Base-by-base conservation (phyloP, 2,797 vertebrate genomes). In the Falco naumanni region DNA sequence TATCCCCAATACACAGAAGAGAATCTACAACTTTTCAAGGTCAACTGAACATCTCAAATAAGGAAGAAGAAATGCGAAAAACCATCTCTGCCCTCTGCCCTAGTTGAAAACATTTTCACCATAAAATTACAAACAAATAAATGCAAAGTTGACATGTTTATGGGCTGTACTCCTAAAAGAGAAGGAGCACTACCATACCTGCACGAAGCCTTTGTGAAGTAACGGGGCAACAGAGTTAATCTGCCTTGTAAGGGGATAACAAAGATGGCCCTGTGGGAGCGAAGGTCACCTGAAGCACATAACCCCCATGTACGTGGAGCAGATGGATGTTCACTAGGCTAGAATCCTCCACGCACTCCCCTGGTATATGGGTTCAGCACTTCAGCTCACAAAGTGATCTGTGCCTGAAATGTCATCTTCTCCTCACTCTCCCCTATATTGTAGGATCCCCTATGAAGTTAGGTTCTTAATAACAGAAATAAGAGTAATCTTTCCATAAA, bases 11-110 rank as follows among this genome's bases (percentile, higher is more conserved):
- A 91, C 86, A 95, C 87, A 82, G 94, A 97, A 89, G 82, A 86
- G 72, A 91, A 96, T 68, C 87, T 84, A n/a, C 26, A 88, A 78
- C 87, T 95, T 96, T 95, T 94, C 97, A 98, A 98, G 97, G 98
- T 98, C 96, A 98, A 92, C 18, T 71, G 92, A 94, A 95, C 18
- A 20, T 91, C 80, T 93, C 39, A 63, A 87, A 89, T 92, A 75
- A 89, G 63, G 31, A 88, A 78, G 13, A 26, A 65, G 59, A 56
- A 87, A 54, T 2, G 9, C 78, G 18, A 71, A 87, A 89, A 93
- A 63, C 15, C 4, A 5, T 18, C 63, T 70, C 41, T 0, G 0
- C 13, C 18, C 18, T 92, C 47, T 81, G 26, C 10, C 45, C 14
- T 51, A n/a, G 5, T 10, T 79, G 33, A 81, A 95, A 95, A 90